Evolutionary conservation across 2,113 vertebrate genomes (phyloP).

Genomic region (Choloepus hoffmanni): DNA sequence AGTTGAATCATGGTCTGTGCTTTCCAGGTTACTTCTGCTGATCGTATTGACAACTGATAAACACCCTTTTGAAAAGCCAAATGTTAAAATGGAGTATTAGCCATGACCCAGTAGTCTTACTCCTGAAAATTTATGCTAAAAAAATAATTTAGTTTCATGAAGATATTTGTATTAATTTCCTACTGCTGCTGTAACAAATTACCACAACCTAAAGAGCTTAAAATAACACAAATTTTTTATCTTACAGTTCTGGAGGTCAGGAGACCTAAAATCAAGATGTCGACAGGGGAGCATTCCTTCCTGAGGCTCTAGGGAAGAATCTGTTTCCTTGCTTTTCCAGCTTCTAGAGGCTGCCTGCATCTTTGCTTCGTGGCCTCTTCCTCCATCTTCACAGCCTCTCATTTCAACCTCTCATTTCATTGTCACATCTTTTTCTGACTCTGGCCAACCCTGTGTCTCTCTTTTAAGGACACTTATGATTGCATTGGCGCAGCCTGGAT

Average conservation of each 20-base stretch:
- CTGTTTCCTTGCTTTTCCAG: background rate
- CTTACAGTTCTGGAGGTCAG: background rate
- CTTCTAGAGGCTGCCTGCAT: background rate
- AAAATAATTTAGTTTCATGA: constrained; percentile 48
- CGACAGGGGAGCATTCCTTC: background rate
- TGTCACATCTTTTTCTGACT: background rate
- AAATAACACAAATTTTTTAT: background rate
- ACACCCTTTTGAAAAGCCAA: constrained; percentile 9
- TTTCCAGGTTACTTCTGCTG: background rate
- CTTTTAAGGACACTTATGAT: background rate
- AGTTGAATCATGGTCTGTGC: background rate
- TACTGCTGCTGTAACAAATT: background rate
- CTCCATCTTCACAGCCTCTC: background rate
- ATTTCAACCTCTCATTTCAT: background rate
- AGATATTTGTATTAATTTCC: constrained; percentile 6
- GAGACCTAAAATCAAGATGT: background rate
- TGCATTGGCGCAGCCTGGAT: background rate
- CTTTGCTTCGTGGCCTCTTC: background rate
- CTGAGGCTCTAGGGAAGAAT: background rate
- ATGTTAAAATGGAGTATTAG: background rate
- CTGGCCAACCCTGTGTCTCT: background rate
- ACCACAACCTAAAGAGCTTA: background rate
- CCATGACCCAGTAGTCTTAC: background rate
- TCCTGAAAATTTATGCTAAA: constrained; percentile 35
- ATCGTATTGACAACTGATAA: background rate